Conservation (phyloP, 2,888 invertebrate genomes). For the Colostygia pectinataria region DNA sequence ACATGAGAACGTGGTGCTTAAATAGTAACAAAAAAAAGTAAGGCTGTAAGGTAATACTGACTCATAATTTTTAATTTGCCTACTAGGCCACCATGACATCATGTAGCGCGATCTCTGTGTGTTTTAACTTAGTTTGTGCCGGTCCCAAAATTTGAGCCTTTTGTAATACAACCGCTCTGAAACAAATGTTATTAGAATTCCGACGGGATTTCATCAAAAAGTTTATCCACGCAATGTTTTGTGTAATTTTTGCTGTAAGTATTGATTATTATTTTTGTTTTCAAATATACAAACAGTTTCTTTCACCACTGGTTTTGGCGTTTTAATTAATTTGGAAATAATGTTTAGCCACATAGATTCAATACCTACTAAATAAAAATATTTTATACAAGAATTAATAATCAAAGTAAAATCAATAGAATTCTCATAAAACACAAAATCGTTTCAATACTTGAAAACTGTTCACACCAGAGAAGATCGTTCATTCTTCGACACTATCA, state of each 20-base stretch:
- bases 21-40: too few relatives aligned
- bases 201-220: constrained; percentile 39
- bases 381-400: too few relatives aligned
- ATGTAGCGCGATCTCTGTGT: too few relatives aligned
- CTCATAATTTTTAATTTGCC: too few relatives aligned
- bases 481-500: constrained; percentile 37
- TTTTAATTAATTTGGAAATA: constrained; percentile 1
- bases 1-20: too few relatives aligned
- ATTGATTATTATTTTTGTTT: too few relatives aligned
- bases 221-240: constrained; percentile 14
- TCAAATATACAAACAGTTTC: background rate
- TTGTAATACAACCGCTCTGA: constrained; percentile 45
- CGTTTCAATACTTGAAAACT: constrained; percentile 39
- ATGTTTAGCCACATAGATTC: too few relatives aligned
- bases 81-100: too few relatives aligned
- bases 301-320: background rate
- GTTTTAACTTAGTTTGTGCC: background rate
- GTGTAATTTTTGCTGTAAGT: background rate
- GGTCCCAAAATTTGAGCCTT: constrained; percentile 38
- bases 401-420: constrained; percentile 17
- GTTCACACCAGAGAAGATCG: constrained; percentile 29
- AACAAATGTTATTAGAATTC: constrained; percentile 38
- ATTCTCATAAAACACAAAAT: constrained; percentile 37
- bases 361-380: too few relatives aligned
- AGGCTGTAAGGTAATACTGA: too few relatives aligned